phyloP scores from a whole-genome alignment of 2,797 vertebrate species.

The Odontamblyopus rebecca region DNA sequence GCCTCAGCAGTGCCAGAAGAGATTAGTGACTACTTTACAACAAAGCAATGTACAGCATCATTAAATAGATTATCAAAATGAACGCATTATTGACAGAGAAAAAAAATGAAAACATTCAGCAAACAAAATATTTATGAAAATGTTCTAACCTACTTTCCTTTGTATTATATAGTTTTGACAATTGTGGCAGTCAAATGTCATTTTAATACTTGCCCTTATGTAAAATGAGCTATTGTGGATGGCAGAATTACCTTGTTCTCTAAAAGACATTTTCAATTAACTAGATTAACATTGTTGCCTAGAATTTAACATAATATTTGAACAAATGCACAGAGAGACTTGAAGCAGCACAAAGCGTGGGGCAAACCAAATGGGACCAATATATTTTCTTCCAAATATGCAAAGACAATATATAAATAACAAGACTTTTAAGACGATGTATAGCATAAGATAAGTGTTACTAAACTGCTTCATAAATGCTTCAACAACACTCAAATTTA shows the following conservation, averaged over 20 bases:
- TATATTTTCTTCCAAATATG: conserved; percentile 14
- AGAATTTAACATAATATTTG: conserved; percentile 58
- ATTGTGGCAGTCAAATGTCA: conserved; percentile 22
- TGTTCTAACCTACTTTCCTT: conserved; percentile 42
- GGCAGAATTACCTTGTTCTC: conserved; percentile 10
- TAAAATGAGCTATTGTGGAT: conserved; percentile 25
- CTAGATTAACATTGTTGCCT: conserved; percentile 39
- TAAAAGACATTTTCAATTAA: conserved; percentile 1
- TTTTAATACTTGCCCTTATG: conserved; percentile 13
- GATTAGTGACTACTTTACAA: conserved; percentile 30
- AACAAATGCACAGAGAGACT: conserved; percentile 46
- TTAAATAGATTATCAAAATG: background rate
- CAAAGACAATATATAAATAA: conserved; percentile 48
- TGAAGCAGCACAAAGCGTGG: conserved; percentile 16
- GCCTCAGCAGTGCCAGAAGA: conserved; percentile 29
- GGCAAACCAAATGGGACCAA: conserved; percentile 16
- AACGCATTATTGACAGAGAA: background rate
- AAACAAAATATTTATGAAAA: conserved; percentile 1
- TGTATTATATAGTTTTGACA: conserved; percentile 34
- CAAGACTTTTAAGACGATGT: no score
- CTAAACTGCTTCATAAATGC: conserved; percentile 67
- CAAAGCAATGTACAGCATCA: background rate
- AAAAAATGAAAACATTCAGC: background rate
- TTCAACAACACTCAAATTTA: conserved; percentile 42
- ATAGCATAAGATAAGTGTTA: conserved; percentile 58